These are phyloP conservation scores for Penaeus vannamei DNA, from an alignment of 1,140 invertebrate genomes.

Conservation along the genomic window DNA sequence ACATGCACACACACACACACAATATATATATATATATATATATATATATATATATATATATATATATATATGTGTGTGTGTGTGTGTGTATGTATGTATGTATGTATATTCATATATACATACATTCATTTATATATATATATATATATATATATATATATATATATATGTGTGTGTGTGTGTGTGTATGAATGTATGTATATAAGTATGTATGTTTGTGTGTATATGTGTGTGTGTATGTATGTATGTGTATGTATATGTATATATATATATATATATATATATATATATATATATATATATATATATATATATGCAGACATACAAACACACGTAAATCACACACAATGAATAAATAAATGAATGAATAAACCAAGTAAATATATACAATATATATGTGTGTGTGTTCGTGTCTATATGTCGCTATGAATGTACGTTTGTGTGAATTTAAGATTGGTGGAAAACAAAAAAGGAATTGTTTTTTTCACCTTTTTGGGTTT, in stretches of 20 bases:
- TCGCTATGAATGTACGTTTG: neutral
- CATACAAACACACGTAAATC: neutral
- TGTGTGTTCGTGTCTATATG: neutral
- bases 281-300: slow-evolving; percentile 46
- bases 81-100: neutral
- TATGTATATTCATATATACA: neutral
- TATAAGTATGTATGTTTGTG: neutral
- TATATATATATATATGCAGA: slow-evolving; percentile 46
- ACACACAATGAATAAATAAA: too few species aligned
- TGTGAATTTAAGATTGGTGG: neutral
- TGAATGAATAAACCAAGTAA: too few species aligned
- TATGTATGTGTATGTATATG: slow-evolving; percentile 45
- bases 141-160: neutral
- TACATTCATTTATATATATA: too few species aligned
- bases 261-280: slow-evolving; percentile 52
- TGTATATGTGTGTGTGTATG: neutral
- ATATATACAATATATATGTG: too few species aligned
- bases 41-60: slow-evolving; percentile 8
- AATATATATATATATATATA: slow-evolving; percentile 19
- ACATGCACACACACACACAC: neutral
- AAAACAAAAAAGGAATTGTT: too few species aligned
- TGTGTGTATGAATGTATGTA: neutral
- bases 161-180: neutral
- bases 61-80: slow-evolving; percentile 6
- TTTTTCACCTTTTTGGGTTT: too few species aligned